Evolutionary conservation across 2,797 vertebrate genomes (phyloP).

Genomic region (Hoplostethus mediterraneus): DNA sequence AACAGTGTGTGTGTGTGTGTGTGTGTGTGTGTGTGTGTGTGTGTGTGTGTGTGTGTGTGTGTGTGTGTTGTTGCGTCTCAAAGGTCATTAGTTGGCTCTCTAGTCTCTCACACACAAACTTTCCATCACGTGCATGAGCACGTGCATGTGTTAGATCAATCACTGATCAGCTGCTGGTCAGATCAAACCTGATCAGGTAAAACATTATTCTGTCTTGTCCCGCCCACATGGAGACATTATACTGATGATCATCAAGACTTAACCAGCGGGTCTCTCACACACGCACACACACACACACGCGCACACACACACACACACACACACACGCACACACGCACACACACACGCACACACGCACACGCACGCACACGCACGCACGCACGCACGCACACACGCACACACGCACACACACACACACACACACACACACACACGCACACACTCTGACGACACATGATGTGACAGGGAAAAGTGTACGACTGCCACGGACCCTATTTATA

Average conservation of each 20-base stretch:
- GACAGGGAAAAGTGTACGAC: constrained; percentile 23
- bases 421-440: constrained; percentile 8
- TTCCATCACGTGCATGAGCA: too few species aligned
- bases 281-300: too few species aligned
- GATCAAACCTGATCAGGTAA: too few species aligned
- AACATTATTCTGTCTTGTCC: not conserved
- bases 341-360: constrained; percentile 9
- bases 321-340: not conserved
- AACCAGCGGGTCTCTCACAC: not conserved
- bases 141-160: too few species aligned
- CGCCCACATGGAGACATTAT: not conserved
- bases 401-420: not conserved
- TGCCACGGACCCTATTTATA: constrained; percentile 50
- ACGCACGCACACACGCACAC: not conserved
- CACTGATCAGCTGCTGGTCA: too few species aligned
- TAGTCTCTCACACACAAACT: constrained; percentile 27
- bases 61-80: constrained; percentile 29
- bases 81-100: constrained; percentile 32
- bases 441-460: constrained; percentile 18
- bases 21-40: not conserved
- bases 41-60: constrained; percentile 16
- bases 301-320: constrained; percentile 13
- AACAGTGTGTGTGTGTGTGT: not conserved
- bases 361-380: too few species aligned
- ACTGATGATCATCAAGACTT: constrained; percentile 8